Conservation (phyloP, 1,140 invertebrate species). For the Anastrepha obliqua region DNA sequence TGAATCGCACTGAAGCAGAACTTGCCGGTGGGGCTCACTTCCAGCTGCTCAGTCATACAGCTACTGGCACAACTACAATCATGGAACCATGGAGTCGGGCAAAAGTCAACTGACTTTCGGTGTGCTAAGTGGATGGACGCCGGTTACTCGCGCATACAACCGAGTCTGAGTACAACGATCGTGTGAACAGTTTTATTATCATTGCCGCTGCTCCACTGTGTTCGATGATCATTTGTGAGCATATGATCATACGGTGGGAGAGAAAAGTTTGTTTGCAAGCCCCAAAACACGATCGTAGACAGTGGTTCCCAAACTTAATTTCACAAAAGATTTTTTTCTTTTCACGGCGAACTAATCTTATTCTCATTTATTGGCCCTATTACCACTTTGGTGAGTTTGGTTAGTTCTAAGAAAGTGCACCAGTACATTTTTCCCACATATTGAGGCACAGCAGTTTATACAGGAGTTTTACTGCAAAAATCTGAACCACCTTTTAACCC, state of each 20-base stretch:
- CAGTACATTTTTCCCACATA: too few relatives aligned
- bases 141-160: not conserved
- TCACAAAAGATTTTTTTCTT: too few relatives aligned
- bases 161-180: not conserved
- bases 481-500: too few relatives aligned
- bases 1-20: constrained; percentile 57
- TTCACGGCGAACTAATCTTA: too few relatives aligned
- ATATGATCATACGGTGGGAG: not conserved
- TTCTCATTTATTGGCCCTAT: too few relatives aligned
- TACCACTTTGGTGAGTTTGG: too few relatives aligned
- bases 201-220: not conserved
- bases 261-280: not conserved
- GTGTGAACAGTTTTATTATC: not conserved
- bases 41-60: not conserved
- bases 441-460: too few relatives aligned
- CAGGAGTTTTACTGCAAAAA: too few relatives aligned
- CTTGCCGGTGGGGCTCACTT: constrained; percentile 27
- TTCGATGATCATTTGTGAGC: not conserved
- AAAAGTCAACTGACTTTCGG: not conserved
- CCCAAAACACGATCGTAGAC: not conserved
- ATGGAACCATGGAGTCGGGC: not conserved
- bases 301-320: not conserved
- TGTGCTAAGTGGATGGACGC: not conserved
- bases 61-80: not conserved
- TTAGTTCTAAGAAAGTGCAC: too few relatives aligned